Evolutionary conservation across 2,888 invertebrate species (phyloP), one percentile per base, ranked within the genome.

Genomic region (Chalcosyrphus nemorum): DNA sequence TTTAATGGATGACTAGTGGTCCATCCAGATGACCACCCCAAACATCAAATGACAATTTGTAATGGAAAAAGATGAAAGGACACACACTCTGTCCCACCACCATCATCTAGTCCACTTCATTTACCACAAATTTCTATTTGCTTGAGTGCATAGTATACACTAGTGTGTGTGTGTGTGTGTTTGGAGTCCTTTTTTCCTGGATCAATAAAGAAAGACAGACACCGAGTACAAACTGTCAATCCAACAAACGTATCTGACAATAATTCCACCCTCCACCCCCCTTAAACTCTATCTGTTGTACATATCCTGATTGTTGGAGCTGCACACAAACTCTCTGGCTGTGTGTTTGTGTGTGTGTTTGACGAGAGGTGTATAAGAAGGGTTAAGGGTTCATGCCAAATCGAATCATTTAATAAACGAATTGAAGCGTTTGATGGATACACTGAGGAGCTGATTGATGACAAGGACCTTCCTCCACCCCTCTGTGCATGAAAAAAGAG

Each of bases 341-440:
- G 43, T 24, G 29, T 41, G 11, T 56, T 19, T 19, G 29, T 43
- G 43, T 21, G 2, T 21, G 6, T 29, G 21, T 19, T 47, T 7
- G 35, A n/a, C n/a, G 45, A 24, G 15, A 21, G 15, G 21, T 63
- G 17, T 24, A 6, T 13, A 45, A 59, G 57, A 76, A 65, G 50
- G 77, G 77, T 63, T 70, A 63, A 65, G 32, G 63, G 32, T 54
- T 56, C 47, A 56, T 47, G 75, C 68, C 78, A 80, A 84, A 80
- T 70, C 74, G 84, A 84, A 84, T 84, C 74, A 84, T 84, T 84
- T 84, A 84, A 84, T 78, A 84, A 74, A 56, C 65, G 68, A 80
- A 74, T 84, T 84, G 74, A 80, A 84, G 80, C 70, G 27, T 54
- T 80, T 84, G 84, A 84, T 84, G 84, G 84, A 84, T 84, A 80